phyloP scores from a whole-genome alignment of 2,888 invertebrate species.

The Epirrhoe alternata region DNA sequence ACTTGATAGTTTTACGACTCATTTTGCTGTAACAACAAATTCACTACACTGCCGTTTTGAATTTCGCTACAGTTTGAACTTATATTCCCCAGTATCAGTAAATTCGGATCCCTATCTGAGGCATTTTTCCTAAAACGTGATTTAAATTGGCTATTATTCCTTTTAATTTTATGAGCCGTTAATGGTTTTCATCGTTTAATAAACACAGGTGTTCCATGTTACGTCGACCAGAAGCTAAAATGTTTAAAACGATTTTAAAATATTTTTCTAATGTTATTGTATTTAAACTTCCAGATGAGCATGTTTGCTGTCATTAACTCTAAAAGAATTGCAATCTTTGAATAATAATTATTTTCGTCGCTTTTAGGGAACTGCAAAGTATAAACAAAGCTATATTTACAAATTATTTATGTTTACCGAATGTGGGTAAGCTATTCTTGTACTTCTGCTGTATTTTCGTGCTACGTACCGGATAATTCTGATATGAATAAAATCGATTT shows the following conservation, averaged over 20 bases:
- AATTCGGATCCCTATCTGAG: slow-evolving; percentile 78
- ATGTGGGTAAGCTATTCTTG: slow-evolving; percentile 46
- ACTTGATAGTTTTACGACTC: slow-evolving; percentile 58
- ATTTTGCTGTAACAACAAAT: slow-evolving; percentile 53
- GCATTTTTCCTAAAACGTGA: slow-evolving; percentile 71
- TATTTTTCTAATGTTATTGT: slow-evolving; percentile 1
- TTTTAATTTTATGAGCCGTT: slow-evolving; percentile 28
- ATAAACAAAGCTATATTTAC: slow-evolving; percentile 55
- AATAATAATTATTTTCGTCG: slow-evolving; percentile 57
- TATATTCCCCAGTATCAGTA: slow-evolving; percentile 79
- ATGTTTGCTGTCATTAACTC: slow-evolving; percentile 57
- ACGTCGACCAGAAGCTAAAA: slow-evolving; percentile 58
- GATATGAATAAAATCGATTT: slow-evolving; percentile 46
- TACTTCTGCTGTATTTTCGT: slow-evolving; percentile 28
- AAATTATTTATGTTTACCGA: slow-evolving; percentile 45
- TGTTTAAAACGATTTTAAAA: slow-evolving; percentile 53
- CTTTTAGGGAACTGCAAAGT: slow-evolving; percentile 44
- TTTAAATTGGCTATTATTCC: slow-evolving; percentile 63
- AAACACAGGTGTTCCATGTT: slow-evolving; percentile 57
- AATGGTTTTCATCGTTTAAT: slow-evolving; percentile 28
- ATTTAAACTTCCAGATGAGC: neutral
- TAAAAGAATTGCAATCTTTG: slow-evolving; percentile 54
- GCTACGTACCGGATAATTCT: slow-evolving; percentile 39
- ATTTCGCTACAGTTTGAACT: slow-evolving; percentile 62
- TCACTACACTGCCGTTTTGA: slow-evolving; percentile 56